Percentiles rank a stretch among this genome's conserved stretches.
Conservation (phyloP, 1,140 invertebrate genomes). For the Eulimnadia texana region DNA sequence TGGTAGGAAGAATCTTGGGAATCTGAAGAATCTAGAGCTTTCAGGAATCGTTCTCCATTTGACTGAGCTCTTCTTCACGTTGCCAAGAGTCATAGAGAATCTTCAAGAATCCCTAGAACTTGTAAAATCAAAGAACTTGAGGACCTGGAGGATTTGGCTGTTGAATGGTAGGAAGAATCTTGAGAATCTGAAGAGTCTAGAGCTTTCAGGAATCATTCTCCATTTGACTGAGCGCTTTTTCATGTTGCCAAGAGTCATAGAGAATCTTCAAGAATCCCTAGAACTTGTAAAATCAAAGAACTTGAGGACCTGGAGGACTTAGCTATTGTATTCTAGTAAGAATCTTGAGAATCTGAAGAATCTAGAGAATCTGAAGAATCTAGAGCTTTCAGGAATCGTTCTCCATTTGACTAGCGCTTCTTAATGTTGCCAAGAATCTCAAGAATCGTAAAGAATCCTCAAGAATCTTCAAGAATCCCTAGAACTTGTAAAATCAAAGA, state of each 20-base stretch:
- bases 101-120: not conserved
- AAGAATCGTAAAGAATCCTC: too few relatives aligned
- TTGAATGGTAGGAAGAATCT: not conserved
- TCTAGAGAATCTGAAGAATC: too few relatives aligned
- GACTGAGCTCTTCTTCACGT: not conserved
- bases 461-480: not conserved
- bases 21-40: not conserved
- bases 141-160: too few relatives aligned
- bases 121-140: not conserved
- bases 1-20: too few relatives aligned
- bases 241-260: not conserved
- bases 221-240: not conserved
- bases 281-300: too few relatives aligned
- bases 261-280: too few relatives aligned
- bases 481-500: not conserved
- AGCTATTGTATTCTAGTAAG: too few relatives aligned
- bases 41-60: not conserved
- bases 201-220: not conserved
- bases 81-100: not conserved
- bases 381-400: not conserved
- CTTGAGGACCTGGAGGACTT: too few relatives aligned
- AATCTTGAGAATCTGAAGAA: too few relatives aligned
- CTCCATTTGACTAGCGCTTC: not conserved
- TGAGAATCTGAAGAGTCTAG: too few relatives aligned
- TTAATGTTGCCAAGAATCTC: not conserved